phyloP scores from a whole-genome alignment of 2,888 invertebrate genomes.

The Cerceris ruficornis region DNA sequence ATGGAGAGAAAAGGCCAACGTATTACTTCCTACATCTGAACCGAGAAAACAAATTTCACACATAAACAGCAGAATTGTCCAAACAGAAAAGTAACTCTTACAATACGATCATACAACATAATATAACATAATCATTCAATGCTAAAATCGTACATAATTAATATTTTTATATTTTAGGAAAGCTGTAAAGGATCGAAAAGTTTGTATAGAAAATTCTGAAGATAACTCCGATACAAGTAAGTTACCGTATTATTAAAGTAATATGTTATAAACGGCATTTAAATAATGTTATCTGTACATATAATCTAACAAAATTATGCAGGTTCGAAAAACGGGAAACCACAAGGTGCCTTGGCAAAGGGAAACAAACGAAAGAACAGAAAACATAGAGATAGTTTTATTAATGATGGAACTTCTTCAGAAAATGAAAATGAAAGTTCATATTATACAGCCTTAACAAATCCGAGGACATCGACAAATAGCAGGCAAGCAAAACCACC shows the following conservation, averaged over 20 bases:
- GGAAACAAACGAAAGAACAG: slow-evolving; percentile 38
- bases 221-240: slow-evolving; percentile 65
- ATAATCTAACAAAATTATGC: slow-evolving; percentile 16
- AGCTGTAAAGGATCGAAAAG: slow-evolving; percentile 42
- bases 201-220: slow-evolving; percentile 52
- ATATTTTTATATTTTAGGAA: slow-evolving; percentile 61
- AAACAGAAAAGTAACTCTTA: slow-evolving; percentile 71
- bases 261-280: background rate
- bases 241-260: slow-evolving; percentile 23
- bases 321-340: slow-evolving; percentile 50
- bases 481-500: slow-evolving; percentile 24
- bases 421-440: slow-evolving; percentile 70
- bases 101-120: background rate
- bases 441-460: slow-evolving; percentile 77
- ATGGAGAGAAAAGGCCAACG: slow-evolving; percentile 82
- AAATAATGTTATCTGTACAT: background rate
- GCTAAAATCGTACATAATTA: slow-evolving; percentile 19
- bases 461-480: slow-evolving; percentile 57
- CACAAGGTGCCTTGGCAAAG: slow-evolving; percentile 42
- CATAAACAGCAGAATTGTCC: slow-evolving; percentile 65
- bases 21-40: slow-evolving; percentile 68
- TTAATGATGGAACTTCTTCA: slow-evolving; percentile 70
- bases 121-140: slow-evolving; percentile 1
- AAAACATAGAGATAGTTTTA: slow-evolving; percentile 68
- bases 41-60: slow-evolving; percentile 60